phyloP scores from a whole-genome alignment of 2,113 vertebrate genomes.

The Coracopsis vasa region DNA sequence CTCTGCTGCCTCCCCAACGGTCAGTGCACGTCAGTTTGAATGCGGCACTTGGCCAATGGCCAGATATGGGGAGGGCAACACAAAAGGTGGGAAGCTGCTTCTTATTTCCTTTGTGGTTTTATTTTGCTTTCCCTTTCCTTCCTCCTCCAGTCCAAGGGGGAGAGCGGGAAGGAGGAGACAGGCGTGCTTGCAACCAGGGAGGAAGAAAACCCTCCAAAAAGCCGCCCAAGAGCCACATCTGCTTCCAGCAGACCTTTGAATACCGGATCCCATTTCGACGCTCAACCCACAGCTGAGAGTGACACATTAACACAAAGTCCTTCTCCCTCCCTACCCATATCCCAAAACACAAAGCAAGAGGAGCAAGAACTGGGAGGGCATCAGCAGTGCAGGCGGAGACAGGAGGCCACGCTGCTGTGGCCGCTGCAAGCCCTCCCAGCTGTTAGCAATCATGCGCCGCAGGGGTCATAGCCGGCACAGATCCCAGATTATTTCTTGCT shows the following conservation, averaged over 20 bases:
- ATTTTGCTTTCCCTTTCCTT: neutral
- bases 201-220: neutral
- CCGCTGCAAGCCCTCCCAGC: neutral
- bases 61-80: neutral
- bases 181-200: rapidly evolving
- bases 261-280: rapidly evolving
- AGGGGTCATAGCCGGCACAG: slow-evolving; percentile 31
- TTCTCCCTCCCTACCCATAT: neutral
- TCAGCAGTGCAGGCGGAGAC: neutral
- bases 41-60: neutral
- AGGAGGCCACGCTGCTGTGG: neutral
- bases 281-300: neutral
- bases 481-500: slow-evolving; percentile 21
- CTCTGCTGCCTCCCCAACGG: neutral
- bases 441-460: slow-evolving; percentile 26
- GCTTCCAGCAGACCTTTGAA: neutral
- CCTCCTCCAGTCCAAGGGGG: neutral
- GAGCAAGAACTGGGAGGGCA: neutral
- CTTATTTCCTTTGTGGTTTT: neutral
- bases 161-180: neutral
- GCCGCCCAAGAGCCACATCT: neutral
- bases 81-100: neutral
- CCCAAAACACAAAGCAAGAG: neutral
- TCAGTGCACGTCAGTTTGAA: neutral
- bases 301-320: neutral